phyloP scores from a whole-genome alignment of 1,140 invertebrate genomes.

The Conopomorpha cramerella region DNA sequence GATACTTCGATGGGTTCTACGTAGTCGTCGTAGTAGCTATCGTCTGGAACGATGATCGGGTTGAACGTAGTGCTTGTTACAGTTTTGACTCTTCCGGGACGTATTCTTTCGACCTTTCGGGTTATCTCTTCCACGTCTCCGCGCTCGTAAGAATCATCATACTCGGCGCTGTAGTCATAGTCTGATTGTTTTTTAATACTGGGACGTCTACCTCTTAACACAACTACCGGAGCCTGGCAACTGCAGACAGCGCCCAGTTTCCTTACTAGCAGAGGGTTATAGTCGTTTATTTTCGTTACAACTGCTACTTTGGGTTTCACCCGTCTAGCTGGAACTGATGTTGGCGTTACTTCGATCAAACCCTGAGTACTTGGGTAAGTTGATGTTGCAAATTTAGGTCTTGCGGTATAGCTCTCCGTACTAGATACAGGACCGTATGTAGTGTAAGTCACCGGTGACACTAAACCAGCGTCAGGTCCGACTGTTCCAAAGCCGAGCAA shows the following conservation, averaged over 20 bases:
- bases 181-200: constrained; percentile 18
- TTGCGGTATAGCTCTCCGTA: constrained; percentile 9
- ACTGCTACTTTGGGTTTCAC: constrained; percentile 60
- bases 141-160: constrained; percentile 22
- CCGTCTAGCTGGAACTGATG: constrained; percentile 21
- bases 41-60: constrained; percentile 56
- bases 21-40: constrained; percentile 34
- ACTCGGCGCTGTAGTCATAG: constrained; percentile 25
- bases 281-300: constrained; percentile 68
- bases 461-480: constrained; percentile 36
- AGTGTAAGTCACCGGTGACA: constrained; percentile 18
- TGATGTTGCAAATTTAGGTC: constrained; percentile 22
- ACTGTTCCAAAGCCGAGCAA: constrained; percentile 36
- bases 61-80: constrained; percentile 48
- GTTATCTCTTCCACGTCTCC: constrained; percentile 30
- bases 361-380: constrained; percentile 36
- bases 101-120: constrained; percentile 18
- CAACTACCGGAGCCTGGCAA: constrained; percentile 68
- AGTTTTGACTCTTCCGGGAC: constrained; percentile 14
- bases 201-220: constrained; percentile 49
- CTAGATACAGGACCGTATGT: constrained; percentile 16
- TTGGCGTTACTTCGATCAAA: constrained; percentile 31
- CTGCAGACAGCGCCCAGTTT: constrained; percentile 77
- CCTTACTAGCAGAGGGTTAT: constrained; percentile 69
- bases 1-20: constrained; percentile 21